Base-by-base conservation (phyloP, 2,113 vertebrate species). In the Phrynocephalus versicolor region DNA sequence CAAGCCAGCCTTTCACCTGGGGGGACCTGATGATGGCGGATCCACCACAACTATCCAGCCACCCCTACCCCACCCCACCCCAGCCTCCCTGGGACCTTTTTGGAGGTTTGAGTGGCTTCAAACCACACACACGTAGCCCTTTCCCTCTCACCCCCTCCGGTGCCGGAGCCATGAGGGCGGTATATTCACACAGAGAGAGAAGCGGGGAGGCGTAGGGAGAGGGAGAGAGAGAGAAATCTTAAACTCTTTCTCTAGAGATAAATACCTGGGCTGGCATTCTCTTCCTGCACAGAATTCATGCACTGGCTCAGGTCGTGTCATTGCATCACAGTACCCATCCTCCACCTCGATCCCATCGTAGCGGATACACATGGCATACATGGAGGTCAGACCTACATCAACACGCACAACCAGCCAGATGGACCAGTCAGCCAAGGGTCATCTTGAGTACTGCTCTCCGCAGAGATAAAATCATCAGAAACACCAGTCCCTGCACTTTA, bases 231-330 rank as follows among this genome's bases (percentile, higher is more conserved):
- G n/a, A n/a, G n/a, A n/a, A n/a, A n/a, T 51, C 45, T 51, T 18
- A 51, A 87, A 71, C 0, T 0, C 70, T 87, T 91, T 45, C 85
- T 9, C 85, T 14, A 0, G 72, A 45, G 65, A 71, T 1, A 2
- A 77, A 76, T 95, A 99, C 98, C 98, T 98, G 92, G 98, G 98
- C 92, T 98, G 98, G 94, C 98, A 99, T 86, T 99, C 98, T 89
- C 98, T 96, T 75, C 98, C 98, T 0, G 97, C 98, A 62, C 99
- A 99, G 97, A 99, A 99, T 91, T 99, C 98, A 1, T 99, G 98
- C 86, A 99, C 97, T 0, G 98, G 98, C 94, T 99, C 98, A 0
- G 99, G 99, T 10, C 98, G 95, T 83, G 99, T 99, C 95, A 98
- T 94, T 86, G 98, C 97, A 0, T 99, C 98, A 0, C 99, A 99